phyloP scores from a whole-genome alignment of 2,113 vertebrate species.

The Saccopteryx bilineata region DNA sequence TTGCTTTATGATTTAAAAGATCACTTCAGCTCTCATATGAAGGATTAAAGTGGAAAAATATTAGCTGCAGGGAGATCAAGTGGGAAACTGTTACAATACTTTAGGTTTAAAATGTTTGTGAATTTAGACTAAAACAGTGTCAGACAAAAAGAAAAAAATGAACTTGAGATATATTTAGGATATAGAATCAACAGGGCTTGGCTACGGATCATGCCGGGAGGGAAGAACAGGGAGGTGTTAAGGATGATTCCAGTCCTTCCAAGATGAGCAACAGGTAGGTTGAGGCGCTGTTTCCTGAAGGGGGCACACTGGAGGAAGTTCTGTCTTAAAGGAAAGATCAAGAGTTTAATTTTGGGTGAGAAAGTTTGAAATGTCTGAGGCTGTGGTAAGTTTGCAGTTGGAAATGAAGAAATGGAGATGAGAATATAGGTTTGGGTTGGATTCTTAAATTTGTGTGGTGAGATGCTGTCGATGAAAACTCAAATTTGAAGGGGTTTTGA shows the following conservation, averaged over 20 bases:
- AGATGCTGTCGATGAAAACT: neutral
- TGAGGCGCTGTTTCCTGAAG: conserved; percentile 59
- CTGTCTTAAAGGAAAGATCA: neutral
- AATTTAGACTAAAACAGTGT: conserved; percentile 46
- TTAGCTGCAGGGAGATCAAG: neutral
- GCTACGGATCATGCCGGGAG: neutral
- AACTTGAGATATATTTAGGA: conserved; percentile 24
- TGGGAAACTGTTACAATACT: conserved; percentile 18
- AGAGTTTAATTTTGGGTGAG: conserved; percentile 53
- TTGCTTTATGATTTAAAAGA: conserved; percentile 1
- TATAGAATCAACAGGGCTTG: neutral
- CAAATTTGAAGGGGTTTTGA: neutral
- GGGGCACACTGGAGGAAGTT: conserved; percentile 35
- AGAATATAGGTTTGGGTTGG: neutral
- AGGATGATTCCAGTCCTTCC: conserved; percentile 29
- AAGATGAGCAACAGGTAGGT: conserved; percentile 48
- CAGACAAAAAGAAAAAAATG: conserved; percentile 47
- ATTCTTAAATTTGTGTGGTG: too few relatives aligned
- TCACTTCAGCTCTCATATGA: neutral
- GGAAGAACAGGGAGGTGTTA: conserved; percentile 17
- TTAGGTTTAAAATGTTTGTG: conserved; percentile 27
- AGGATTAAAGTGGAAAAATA: neutral
- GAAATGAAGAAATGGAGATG: neutral
- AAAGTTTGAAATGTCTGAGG: neutral
- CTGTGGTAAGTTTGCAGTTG: neutral